Percentiles rank a stretch among this genome's conserved stretches.
Conservation (phyloP, 2,797 vertebrate species). For the Staurois parvus region DNA sequence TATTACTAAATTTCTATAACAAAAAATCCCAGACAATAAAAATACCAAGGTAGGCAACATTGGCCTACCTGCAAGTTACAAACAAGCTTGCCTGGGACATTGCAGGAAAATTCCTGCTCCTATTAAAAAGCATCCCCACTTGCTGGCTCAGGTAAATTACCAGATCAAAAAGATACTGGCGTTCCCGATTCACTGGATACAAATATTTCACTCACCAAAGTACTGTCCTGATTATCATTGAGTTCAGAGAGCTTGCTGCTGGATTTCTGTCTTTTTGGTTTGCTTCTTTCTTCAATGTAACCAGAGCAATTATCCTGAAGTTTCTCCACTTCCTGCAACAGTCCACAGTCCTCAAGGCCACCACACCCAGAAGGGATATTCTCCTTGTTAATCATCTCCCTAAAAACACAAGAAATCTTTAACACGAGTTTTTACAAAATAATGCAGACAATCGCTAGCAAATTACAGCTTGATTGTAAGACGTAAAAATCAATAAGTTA, state of each 20-base stretch:
- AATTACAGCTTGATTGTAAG: neutral
- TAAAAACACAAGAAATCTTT: slow-evolving; percentile 62
- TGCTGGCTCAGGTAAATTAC: neutral
- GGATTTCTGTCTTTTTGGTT: slow-evolving; percentile 83
- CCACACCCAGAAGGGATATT: slow-evolving; percentile 83
- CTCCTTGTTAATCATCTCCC: slow-evolving; percentile 88
- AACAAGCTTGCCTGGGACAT: too few relatives aligned
- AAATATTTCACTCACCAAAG: slow-evolving; percentile 79
- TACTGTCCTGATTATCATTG: slow-evolving; percentile 80
- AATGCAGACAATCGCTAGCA: neutral
- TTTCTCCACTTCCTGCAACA: slow-evolving; percentile 75
- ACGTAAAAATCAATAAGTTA: neutral
- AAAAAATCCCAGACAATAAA: too few relatives aligned
- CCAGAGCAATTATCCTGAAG: slow-evolving; percentile 71
- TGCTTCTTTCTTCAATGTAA: slow-evolving; percentile 75
- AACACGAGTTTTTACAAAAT: neutral
- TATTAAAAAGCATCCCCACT: neutral
- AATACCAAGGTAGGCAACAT: too few relatives aligned
- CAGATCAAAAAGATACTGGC: neutral
- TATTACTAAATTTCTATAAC: too few relatives aligned
- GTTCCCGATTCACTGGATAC: neutral
- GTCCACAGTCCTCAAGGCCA: slow-evolving; percentile 74
- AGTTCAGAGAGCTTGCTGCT: slow-evolving; percentile 80
- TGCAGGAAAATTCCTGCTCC: neutral
- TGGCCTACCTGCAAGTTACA: too few relatives aligned